Base-by-base conservation (phyloP, 2,113 vertebrate genomes). In the rat (Rattus norvegicus) region DNA sequence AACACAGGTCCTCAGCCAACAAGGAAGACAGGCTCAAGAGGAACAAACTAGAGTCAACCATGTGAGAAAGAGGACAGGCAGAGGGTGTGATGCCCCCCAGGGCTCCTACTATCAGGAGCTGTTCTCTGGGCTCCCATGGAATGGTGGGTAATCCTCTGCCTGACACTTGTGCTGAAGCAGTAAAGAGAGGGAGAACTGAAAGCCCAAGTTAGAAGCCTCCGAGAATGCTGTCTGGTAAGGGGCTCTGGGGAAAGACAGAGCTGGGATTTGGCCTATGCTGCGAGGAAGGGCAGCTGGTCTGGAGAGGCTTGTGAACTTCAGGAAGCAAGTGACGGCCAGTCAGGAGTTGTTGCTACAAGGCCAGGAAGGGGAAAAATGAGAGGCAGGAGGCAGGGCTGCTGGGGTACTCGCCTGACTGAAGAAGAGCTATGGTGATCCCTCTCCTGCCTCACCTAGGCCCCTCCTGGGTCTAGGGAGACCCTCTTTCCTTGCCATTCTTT, bases 31-130 rank as follows among this genome's bases (percentile, higher is more conserved):
- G 36, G 84, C 63, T 14, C 54, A 7, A 0, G 36, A 84, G 75
- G 22, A 52, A 5, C 0, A 36, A 79, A n/a, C 85, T 54, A 28
- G 2, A 16, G 3, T 36, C 85, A 63, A 33, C 39, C 0, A 0
- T 39, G 17, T 80, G 73, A 59, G 47, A 87, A 26, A 22, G 30
- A 61, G 30, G 59, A 7, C 22, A 20, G 26, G 47, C 26, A 30
- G 63, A 49, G 12, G 43, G 28, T 36, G 56, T 0, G 1, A 5
- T 4, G 88, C 49, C 76, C 52, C 1, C 0, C 0, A 7, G n/a
- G 47, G 39, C 39, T 54, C 36, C 49, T 12, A 5, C 17, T 2
- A 0, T 70, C 10, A 39, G n/a, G 33, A 33, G 59, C 56, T 24
- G 13, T 67, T 30, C n/a, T 70, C 49, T 47, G 43, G 67, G 26